phyloP scores from a whole-genome alignment of 2,113 vertebrate genomes.

The Aleadryas rufinucha region DNA sequence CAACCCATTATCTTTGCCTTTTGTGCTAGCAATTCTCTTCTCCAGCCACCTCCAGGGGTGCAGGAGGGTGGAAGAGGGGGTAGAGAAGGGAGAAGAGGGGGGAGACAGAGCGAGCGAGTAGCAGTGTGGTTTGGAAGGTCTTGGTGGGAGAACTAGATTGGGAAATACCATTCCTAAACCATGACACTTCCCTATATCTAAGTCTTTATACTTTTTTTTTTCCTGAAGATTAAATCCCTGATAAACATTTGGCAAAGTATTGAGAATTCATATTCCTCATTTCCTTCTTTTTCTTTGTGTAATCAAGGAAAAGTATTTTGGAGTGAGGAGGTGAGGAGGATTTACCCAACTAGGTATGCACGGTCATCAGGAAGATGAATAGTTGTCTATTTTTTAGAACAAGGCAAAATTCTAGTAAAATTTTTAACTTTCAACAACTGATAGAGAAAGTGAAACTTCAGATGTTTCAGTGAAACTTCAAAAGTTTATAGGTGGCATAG shows the following conservation, averaged over 20 bases:
- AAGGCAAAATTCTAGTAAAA: background rate
- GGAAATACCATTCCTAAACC: background rate
- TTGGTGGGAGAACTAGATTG: background rate
- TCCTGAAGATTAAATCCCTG: background rate
- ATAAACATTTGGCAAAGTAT: background rate
- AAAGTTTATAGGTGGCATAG: background rate
- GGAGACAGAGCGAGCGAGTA: accelerated
- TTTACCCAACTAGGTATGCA: background rate
- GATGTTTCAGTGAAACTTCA: background rate
- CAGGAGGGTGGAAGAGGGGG: background rate
- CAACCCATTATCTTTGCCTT: background rate
- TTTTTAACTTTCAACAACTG: background rate
- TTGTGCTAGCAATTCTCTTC: background rate
- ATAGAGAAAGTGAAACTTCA: background rate
- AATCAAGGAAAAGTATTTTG: background rate
- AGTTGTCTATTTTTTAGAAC: background rate
- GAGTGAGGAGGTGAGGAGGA: background rate
- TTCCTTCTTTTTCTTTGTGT: background rate
- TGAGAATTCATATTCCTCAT: background rate
- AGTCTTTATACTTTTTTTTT: background rate
- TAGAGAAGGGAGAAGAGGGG: background rate
- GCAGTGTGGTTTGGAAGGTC: background rate
- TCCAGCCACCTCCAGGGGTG: background rate
- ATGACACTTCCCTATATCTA: accelerated
- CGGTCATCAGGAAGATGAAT: background rate